Evolutionary conservation across 2,797 vertebrate species (phyloP), one percentile per base, ranked within the genome.

Genomic region (Percopsis omiscomaycus): DNA sequence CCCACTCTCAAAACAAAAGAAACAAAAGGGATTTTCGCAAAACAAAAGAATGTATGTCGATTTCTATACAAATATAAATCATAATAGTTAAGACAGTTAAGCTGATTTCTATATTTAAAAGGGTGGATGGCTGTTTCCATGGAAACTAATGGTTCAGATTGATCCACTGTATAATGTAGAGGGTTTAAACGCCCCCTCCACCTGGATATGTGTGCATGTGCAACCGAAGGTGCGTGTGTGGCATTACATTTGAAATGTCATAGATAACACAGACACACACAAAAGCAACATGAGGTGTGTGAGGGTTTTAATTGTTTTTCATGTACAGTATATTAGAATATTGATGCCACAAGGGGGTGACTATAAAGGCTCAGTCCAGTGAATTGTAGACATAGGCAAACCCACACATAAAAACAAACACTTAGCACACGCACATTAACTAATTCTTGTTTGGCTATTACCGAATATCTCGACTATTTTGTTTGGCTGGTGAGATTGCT

Each of bases 31-130:
- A 86, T 82, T 80, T 77, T 76, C 67, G 59, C 70, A 66, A 82
- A 82, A 78, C 82, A 69, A 85, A 84, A 86, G 88, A 92, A 90
- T 92, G 86, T 92, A 91, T 92, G 86, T 90, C 85, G 86, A 88
- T 86, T 81, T 77, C 73, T 86, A 84, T 82, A 86, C 84, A 81
- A 73, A 84, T 83, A 85, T 72, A 82, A 84, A 84, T 80, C 50
- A 89, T 83, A 80, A 37, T 52, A 22, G 22, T 22, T 22, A 22
- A 22, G n/a, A 61, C 30, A 45, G 79, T 86, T 89, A 89, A 87
- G 85, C 84, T 87, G 42, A 66, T 15, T 69, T 61, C 65, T 69
- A 64, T 65, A 76, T 74, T 74, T 84, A 84, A 80, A 82, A 78
- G 72, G 78, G 56, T 74, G 77, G 68, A 76, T 61, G 66, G 58